Evolutionary conservation across 2,113 vertebrate genomes (phyloP).

Genomic region (Elaphurus davidianus): DNA sequence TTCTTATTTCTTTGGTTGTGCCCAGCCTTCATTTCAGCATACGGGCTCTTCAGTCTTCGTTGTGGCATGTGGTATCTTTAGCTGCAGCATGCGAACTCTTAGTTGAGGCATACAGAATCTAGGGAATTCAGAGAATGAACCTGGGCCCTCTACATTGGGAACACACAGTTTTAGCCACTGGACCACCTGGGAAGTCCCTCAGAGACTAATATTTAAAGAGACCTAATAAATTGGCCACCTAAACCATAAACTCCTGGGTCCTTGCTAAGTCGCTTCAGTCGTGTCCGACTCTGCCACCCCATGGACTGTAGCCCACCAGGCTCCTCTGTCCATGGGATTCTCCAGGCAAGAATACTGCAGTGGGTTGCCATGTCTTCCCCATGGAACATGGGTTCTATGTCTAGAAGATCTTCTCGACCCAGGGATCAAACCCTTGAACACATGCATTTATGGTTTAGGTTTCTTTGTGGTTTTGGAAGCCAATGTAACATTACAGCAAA

Average conservation of each 20-base stretch:
- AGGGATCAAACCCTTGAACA: not conserved
- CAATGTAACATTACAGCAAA: not conserved
- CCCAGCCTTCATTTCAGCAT: not conserved
- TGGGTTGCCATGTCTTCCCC: not conserved
- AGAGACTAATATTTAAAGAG: not conserved
- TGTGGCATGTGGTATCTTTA: not conserved
- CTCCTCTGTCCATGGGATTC: not conserved
- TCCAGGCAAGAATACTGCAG: not conserved
- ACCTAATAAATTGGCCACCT: not conserved
- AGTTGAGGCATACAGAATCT: not conserved
- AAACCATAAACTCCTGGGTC: not conserved
- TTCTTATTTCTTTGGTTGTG: not conserved
- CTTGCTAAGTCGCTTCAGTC: not conserved
- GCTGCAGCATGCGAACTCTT: not conserved
- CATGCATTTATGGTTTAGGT: not conserved
- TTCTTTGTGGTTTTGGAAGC: not conserved
- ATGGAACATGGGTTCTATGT: not conserved
- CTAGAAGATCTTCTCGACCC: not conserved
- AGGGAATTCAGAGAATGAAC: not conserved
- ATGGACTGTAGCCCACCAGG: not conserved
- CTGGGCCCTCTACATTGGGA: not conserved
- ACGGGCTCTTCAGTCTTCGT: not conserved
- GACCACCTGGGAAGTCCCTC: not conserved
- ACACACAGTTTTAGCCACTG: not conserved
- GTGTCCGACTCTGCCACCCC: not conserved